Evolutionary conservation across 2,888 invertebrate species (phyloP), one percentile per base, ranked within the genome.

Genomic region (Euplagia quadripunctaria): DNA sequence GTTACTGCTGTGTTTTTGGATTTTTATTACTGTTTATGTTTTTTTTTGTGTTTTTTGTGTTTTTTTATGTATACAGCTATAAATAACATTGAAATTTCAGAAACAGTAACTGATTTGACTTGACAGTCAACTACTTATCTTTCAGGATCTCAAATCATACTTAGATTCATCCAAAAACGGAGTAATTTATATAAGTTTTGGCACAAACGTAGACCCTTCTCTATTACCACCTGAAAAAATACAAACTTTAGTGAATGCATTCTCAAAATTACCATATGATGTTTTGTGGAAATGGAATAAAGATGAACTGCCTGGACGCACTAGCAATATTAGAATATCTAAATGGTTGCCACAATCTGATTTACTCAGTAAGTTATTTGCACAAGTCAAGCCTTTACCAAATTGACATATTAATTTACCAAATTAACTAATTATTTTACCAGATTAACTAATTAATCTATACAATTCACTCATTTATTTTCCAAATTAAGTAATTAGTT

Each of bases 151-250:
- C 2, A 83, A 93, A 74, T 75, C 81, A 6, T 94, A 88, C 75
- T 75, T 94, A 49, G 91, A 93, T 68, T 82, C 85, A 1, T 90
- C 94, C 0, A 85, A 87, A 58, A 81, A 93, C 52, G 94, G 94
- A 1, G 91, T 89, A 0, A 87, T 91, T 5, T 90, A 91, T 58
- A 74, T 89, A 6, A 92, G 92, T 77, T 90, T 91, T 58, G 92
- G 92, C 0, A 90, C 90, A 31, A 89, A 90, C 70, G 83, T 88
- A 1, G 73, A 84, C n/a, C 72, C 86, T 6, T 64, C 85, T 41
- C 51, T 80, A 4, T 63, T 91, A 14, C 75, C 84, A 5, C 63
- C 73, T 9, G 81, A 87, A 1, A 79, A 61, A 9, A 68, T 88
- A 14, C 69, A 85, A 52, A 76, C 80, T 11, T 71, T 89, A 5